phyloP scores from a whole-genome alignment of 1,140 invertebrate species.

The Cyclina sinensis region DNA sequence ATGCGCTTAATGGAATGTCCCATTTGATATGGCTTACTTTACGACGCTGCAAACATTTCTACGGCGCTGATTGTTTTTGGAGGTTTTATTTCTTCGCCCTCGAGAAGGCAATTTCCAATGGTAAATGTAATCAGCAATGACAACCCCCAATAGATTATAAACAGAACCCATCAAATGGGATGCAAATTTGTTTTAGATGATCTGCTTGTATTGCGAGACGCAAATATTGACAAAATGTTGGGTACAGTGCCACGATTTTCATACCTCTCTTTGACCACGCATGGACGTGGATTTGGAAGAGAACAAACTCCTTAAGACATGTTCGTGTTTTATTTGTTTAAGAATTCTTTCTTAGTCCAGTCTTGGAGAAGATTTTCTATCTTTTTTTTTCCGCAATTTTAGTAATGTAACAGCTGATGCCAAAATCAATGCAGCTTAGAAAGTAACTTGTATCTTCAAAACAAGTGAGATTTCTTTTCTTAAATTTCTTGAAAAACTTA shows the following conservation, averaged over 20 bases:
- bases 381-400: too few relatives aligned
- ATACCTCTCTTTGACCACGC: not conserved
- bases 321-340: too few relatives aligned
- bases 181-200: conserved; percentile 63
- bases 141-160: conserved; percentile 54
- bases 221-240: conserved; percentile 34
- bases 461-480: too few relatives aligned
- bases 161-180: conserved; percentile 49
- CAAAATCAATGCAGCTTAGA: too few relatives aligned
- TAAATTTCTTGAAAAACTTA: too few relatives aligned
- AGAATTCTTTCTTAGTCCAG: too few relatives aligned
- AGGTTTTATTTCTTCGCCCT: conserved; percentile 41
- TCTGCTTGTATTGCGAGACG: not conserved
- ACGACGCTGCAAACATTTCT: conserved; percentile 52
- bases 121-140: conserved; percentile 56
- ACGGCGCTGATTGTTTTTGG: conserved; percentile 54
- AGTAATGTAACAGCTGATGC: too few relatives aligned
- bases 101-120: conserved; percentile 53
- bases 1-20: conserved; percentile 61
- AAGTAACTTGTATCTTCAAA: too few relatives aligned
- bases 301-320: too few relatives aligned
- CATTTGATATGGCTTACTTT: conserved; percentile 56
- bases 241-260: not conserved
- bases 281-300: too few relatives aligned
- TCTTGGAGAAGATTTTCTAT: too few relatives aligned